phyloP scores from a whole-genome alignment of 64 coral and sea anemone species.

The Pocillopora damicornis region DNA sequence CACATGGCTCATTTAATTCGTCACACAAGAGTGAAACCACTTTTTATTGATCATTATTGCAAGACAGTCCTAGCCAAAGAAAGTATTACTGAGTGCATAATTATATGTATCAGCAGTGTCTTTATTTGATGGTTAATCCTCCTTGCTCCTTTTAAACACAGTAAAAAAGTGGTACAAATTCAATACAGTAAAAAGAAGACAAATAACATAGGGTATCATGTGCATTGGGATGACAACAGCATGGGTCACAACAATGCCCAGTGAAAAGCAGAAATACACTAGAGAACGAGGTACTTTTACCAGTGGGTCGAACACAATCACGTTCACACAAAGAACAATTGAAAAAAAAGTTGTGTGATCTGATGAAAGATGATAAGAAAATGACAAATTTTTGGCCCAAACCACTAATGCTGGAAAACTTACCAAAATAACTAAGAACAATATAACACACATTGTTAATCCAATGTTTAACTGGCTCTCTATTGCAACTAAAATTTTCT shows the following conservation, averaged over 20 bases:
- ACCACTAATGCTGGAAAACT: constrained; percentile 67
- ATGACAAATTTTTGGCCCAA: constrained; percentile 56
- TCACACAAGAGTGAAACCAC: too few relatives aligned
- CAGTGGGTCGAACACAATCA: constrained; percentile 65
- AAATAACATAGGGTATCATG: constrained; percentile 63
- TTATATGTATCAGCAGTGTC: too few relatives aligned
- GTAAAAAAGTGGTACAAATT: constrained; percentile 24
- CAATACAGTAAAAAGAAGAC: constrained; percentile 43
- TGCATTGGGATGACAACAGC: constrained; percentile 61
- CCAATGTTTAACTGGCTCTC: constrained; percentile 70
- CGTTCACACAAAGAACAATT: constrained; percentile 65
- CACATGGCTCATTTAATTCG: too few relatives aligned
- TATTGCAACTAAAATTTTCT: constrained; percentile 30
- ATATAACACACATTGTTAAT: constrained; percentile 63
- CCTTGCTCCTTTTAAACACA: constrained; percentile 9
- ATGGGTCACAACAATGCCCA: constrained; percentile 69
- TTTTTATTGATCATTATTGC: too few relatives aligned
- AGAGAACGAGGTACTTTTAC: constrained; percentile 58
- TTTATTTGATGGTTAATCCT: background rate
- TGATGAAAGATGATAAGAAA: constrained; percentile 36
- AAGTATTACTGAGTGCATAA: too few relatives aligned
- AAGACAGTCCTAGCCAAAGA: too few relatives aligned
- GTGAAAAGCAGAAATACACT: constrained; percentile 68
- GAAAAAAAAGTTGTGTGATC: constrained; percentile 75
- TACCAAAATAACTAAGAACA: constrained; percentile 37